Evolutionary conservation across 2,888 invertebrate genomes (phyloP).

Genomic region (Thelaira solivaga): DNA sequence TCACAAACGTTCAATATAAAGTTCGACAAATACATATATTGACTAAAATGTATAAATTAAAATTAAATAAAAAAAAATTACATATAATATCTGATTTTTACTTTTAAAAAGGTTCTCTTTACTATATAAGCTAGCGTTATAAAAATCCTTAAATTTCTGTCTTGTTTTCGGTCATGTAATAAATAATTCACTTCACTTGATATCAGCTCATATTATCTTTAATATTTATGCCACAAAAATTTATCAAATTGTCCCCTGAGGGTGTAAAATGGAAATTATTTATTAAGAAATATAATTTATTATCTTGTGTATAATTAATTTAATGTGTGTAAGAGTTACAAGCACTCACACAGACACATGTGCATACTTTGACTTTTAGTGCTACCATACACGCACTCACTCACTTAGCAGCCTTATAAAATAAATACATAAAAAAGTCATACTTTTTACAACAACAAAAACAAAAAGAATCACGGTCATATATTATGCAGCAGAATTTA

Average conservation of each 20-base stretch:
- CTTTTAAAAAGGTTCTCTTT: too few relatives aligned
- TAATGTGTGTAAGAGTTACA: constrained; percentile 30
- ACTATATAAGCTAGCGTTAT: too few relatives aligned
- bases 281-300: constrained; percentile 59
- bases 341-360: not conserved
- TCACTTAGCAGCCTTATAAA: not conserved
- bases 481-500: constrained; percentile 55
- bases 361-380: too few relatives aligned
- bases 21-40: too few relatives aligned
- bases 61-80: too few relatives aligned
- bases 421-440: constrained; percentile 10
- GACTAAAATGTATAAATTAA: too few relatives aligned
- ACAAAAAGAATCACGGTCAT: constrained; percentile 12
- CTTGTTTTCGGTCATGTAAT: constrained; percentile 8
- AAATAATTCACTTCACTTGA: constrained; percentile 35
- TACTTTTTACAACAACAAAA: not conserved
- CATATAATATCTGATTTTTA: too few relatives aligned
- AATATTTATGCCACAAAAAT: constrained; percentile 21
- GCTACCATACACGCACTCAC: not conserved
- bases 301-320: constrained; percentile 57
- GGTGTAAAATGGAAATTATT: constrained; percentile 53
- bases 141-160: not conserved
- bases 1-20: too few relatives aligned
- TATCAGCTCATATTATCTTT: constrained; percentile 27
- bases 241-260: constrained; percentile 54